Percentiles rank a stretch among this genome's conserved stretches.
These are phyloP conservation scores for Selene dorsalis DNA, from an alignment of 2,797 vertebrate species.

Conservation along the genomic window DNA sequence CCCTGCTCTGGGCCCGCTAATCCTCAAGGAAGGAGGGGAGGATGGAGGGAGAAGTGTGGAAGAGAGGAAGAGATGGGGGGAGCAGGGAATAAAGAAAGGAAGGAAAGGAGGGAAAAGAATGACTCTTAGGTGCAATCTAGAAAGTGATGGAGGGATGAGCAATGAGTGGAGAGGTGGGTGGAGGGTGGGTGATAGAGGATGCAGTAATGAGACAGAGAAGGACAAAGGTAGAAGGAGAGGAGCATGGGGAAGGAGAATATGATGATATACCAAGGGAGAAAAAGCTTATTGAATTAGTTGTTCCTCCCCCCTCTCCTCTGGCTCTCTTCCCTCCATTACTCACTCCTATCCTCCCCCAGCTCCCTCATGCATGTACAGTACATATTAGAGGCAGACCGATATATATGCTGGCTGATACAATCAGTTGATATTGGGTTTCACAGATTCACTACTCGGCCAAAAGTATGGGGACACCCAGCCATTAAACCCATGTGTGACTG, in stretches of 20 bases:
- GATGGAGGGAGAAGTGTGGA: neutral
- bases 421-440: neutral
- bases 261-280: conserved; percentile 42
- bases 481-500: neutral
- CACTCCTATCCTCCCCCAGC: neutral
- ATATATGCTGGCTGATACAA: neutral
- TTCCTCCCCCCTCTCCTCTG: conserved; percentile 23
- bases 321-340: neutral
- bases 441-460: neutral
- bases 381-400: conserved; percentile 1
- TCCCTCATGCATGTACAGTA: conserved; percentile 23
- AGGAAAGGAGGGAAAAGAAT: neutral
- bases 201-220: conserved; percentile 39
- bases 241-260: conserved; percentile 25
- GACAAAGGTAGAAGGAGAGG: conserved; percentile 34
- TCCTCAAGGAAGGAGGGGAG: conserved; percentile 42
- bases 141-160: conserved; percentile 9
- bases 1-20: conserved; percentile 42
- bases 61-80: neutral
- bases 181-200: conserved; percentile 14
- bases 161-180: neutral
- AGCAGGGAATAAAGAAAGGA: neutral
- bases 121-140: conserved; percentile 4
- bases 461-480: neutral
- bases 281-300: conserved; percentile 50